Evolutionary conservation across 2,888 invertebrate species (phyloP).

Genomic region (Unio pictorum): DNA sequence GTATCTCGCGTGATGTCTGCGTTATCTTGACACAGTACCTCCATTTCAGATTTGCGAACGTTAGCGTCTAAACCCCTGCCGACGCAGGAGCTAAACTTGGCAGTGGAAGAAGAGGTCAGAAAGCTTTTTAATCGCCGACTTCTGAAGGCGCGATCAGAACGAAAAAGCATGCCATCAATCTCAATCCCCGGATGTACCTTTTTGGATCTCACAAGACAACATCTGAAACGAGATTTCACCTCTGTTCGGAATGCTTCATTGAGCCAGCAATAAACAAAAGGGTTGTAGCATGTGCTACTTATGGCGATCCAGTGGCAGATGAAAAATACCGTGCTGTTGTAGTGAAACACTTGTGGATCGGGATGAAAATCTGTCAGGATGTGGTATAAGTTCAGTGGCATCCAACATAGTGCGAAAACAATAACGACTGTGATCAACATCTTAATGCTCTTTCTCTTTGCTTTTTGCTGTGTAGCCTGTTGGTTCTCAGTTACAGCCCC

Average conservation of each 20-base stretch:
- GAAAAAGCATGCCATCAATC: constrained; percentile 35
- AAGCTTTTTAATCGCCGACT: constrained; percentile 23
- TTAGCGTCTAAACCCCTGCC: no score
- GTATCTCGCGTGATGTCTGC: no score
- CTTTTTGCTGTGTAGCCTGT: constrained; percentile 65
- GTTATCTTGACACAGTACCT: no score
- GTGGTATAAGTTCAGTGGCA: constrained; percentile 73
- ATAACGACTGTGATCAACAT: constrained; percentile 72
- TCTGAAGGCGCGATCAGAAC: constrained; percentile 32
- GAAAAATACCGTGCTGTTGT: constrained; percentile 70
- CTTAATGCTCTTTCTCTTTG: constrained; percentile 72
- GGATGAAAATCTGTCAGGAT: constrained; percentile 69
- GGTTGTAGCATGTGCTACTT: constrained; percentile 73
- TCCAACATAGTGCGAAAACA: constrained; percentile 72
- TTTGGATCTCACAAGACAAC: constrained; percentile 42
- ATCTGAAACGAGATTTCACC: constrained; percentile 62
- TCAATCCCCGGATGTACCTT: constrained; percentile 38
- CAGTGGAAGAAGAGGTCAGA: constrained; percentile 3
- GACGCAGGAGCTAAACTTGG: constrained; percentile 1
- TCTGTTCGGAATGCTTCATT: constrained; percentile 72
- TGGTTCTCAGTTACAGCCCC: constrained; percentile 72
- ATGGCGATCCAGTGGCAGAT: constrained; percentile 73
- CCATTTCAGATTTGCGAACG: no score
- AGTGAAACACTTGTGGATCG: constrained; percentile 55
- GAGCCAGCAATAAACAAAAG: constrained; percentile 74